Conservation (phyloP, 2,888 invertebrate species). For the Ennomos quercinarius region DNA sequence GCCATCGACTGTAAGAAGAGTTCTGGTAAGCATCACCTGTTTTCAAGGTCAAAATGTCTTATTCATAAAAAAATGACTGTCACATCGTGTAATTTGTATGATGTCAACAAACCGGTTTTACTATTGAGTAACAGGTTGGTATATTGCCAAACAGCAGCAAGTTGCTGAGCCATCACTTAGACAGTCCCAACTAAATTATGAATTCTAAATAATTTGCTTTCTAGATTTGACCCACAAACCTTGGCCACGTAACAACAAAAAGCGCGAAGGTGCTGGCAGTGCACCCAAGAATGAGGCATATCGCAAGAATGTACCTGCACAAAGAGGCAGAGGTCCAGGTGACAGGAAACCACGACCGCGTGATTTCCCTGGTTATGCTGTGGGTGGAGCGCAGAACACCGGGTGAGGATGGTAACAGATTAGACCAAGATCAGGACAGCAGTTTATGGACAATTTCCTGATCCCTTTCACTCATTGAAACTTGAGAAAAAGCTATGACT, state of each 20-base stretch:
- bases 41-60: constrained; percentile 52
- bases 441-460: too few relatives aligned
- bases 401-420: constrained; percentile 64
- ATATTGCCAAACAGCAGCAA: too few relatives aligned
- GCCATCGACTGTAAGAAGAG: constrained; percentile 91
- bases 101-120: constrained; percentile 18
- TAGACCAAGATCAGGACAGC: too few relatives aligned
- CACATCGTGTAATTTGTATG: constrained; percentile 8
- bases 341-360: constrained; percentile 90
- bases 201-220: constrained; percentile 12
- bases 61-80: constrained; percentile 9
- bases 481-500: too few relatives aligned
- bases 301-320: constrained; percentile 87
- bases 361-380: constrained; percentile 71
- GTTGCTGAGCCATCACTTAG: too few relatives aligned
- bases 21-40: constrained; percentile 84
- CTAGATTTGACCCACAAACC: constrained; percentile 83
- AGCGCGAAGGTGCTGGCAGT: constrained; percentile 87
- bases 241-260: constrained; percentile 87
- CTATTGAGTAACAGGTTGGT: too few relatives aligned
- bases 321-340: constrained; percentile 88
- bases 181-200: too few relatives aligned
- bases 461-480: too few relatives aligned
- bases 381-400: constrained; percentile 90
- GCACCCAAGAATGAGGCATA: constrained; percentile 87